Percentiles rank a stretch among this genome's conserved stretches.
These are phyloP conservation scores for Plebejus argus DNA, from an alignment of 2,888 invertebrate genomes.

Conservation along the genomic window DNA sequence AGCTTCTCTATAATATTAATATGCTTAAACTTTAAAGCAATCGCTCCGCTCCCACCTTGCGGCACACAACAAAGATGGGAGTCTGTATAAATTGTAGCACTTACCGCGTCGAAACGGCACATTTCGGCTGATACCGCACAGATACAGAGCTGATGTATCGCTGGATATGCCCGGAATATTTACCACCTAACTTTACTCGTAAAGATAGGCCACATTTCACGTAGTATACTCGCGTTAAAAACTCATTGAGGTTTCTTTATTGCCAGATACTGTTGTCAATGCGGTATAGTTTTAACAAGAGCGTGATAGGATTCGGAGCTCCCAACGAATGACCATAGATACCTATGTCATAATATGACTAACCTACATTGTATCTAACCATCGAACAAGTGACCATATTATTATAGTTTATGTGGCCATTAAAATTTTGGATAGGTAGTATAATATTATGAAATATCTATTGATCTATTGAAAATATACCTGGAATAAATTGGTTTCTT, in stretches of 20 bases:
- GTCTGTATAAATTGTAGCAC: slow-evolving; percentile 73
- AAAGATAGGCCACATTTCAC: slow-evolving; percentile 22
- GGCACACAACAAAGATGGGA: slow-evolving; percentile 48
- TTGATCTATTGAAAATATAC: too few species aligned
- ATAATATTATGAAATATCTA: too few species aligned
- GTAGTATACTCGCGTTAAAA: neutral
- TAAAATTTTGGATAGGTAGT: too few species aligned
- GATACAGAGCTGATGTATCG: slow-evolving; percentile 65
- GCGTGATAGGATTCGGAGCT: neutral
- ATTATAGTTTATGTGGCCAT: too few species aligned
- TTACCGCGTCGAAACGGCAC: slow-evolving; percentile 72
- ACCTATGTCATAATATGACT: too few species aligned
- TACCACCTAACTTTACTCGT: slow-evolving; percentile 5
- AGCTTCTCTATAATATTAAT: too few species aligned
- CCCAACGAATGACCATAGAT: too few species aligned
- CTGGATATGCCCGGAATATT: slow-evolving; percentile 49
- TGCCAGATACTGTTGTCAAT: neutral
- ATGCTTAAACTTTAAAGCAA: too few species aligned
- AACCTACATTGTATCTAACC: too few species aligned
- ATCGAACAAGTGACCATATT: too few species aligned
- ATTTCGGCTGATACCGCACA: slow-evolving; percentile 68
- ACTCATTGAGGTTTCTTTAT: neutral
- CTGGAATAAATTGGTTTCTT: too few species aligned
- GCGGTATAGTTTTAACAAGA: neutral
- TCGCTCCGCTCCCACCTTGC: slow-evolving; percentile 42